Evolutionary conservation across 2,113 vertebrate species (phyloP), one percentile per base, ranked within the genome.

Genomic region (Heloderma charlesbogerti): DNA sequence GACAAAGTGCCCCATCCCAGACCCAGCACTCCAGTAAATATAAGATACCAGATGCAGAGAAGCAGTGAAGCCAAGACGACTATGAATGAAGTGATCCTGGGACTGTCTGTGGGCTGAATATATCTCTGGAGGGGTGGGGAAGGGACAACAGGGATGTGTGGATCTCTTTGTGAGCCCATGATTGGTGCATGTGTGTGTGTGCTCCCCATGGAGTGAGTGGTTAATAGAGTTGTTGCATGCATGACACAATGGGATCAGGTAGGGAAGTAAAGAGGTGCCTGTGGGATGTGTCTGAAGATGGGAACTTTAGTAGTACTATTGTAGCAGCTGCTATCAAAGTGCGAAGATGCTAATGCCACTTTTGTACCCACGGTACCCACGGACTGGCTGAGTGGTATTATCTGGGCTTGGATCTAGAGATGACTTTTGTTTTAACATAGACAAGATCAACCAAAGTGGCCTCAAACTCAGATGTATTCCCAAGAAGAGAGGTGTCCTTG

Each of bases 111-210:
- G 66, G 92, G 85, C 80, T 93, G 94, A 91, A 94, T 94, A 88
- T 67, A 82, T 90, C 72, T 77, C 95, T 92, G 89, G 92, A 67
- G 1, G 94, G 96, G 94, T 95, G 96, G 95, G 95, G 91, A 85
- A 81, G 93, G 93, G 95, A 54, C 57, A 71, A 27, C 27, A n/a
- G 66, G 75, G 66, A 78, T 92, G 87, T 86, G 18, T 74, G 66
- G n/a, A 27, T 72, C 88, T 89, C 57, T 81, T 75, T 66, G 40
- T 77, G 89, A 90, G 84, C 74, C 80, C 84, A n/a, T 75, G 88
- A 90, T 43, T 63, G 83, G 83, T 89, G 88, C 90, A 91, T 81
- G 90, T 91, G 74, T 92, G 74, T 92, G 82, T 79, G 37, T 86
- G 89, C 89, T 86, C 89, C 37, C 84, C 45, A 60, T 80, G 77